phyloP scores from a whole-genome alignment of 2,113 vertebrate genomes.

The Struthio camelus region DNA sequence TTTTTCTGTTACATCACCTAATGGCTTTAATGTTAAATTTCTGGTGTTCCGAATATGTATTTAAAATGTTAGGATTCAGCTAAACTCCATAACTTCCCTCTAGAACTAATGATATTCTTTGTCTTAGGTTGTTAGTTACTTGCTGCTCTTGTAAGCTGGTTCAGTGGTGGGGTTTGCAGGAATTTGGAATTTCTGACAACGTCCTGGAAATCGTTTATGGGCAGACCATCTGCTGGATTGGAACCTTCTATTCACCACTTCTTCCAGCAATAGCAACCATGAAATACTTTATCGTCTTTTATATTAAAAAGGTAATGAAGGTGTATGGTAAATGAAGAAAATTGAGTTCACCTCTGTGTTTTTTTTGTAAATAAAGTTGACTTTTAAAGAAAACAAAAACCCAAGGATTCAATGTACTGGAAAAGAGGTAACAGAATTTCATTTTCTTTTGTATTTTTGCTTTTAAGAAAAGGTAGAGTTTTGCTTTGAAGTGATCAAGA shows the following conservation, averaged over 20 bases:
- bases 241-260: slow-evolving; percentile 92
- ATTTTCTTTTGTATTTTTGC: not conserved
- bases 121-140: slow-evolving; percentile 84
- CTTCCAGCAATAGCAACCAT: slow-evolving; percentile 91
- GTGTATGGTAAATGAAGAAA: not conserved
- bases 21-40: not conserved
- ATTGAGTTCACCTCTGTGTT: not conserved
- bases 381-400: not conserved
- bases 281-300: slow-evolving; percentile 94
- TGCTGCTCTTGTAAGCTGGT: slow-evolving; percentile 77
- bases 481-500: not conserved
- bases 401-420: not conserved
- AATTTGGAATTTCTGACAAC: slow-evolving; percentile 91
- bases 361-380: not conserved
- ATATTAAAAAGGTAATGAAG: slow-evolving; percentile 90
- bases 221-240: slow-evolving; percentile 98
- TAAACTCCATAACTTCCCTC: not conserved
- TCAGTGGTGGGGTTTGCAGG: slow-evolving; percentile 87
- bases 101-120: not conserved
- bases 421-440: not conserved
- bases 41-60: not conserved
- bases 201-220: slow-evolving; percentile 94
- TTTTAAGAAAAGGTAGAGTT: not conserved
- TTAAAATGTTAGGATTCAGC: not conserved
- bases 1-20: not conserved